Conservation (phyloP, 2,113 vertebrate genomes). For the Pterocles orientalis region DNA sequence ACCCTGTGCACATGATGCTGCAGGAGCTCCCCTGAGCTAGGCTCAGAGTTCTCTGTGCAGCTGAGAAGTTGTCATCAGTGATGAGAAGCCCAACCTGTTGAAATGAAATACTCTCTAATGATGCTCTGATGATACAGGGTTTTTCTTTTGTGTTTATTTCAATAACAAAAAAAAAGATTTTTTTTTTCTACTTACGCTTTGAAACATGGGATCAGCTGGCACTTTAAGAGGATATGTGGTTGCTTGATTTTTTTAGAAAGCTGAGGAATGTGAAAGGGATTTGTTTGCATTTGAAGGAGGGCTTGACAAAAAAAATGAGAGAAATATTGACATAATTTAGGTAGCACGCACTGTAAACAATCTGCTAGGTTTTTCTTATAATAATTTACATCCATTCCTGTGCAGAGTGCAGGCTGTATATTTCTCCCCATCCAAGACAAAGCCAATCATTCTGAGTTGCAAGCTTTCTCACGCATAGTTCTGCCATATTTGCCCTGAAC, state of each 20-base stretch:
- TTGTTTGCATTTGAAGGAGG: slow-evolving; percentile 30
- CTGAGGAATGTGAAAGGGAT: not conserved
- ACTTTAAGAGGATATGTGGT: not conserved
- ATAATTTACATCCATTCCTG: slow-evolving; percentile 30
- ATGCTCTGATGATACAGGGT: not conserved
- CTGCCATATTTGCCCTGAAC: slow-evolving; percentile 16
- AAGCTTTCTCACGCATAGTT: not conserved
- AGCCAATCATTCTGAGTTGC: slow-evolving; percentile 28
- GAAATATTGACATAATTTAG: slow-evolving; percentile 59
- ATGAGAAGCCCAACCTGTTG: slow-evolving; percentile 8
- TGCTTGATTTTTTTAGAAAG: not conserved
- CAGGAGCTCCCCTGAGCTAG: not conserved
- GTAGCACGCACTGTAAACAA: slow-evolving; percentile 32
- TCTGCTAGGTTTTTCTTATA: not conserved
- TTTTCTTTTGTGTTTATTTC: not conserved
- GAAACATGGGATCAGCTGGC: not conserved
- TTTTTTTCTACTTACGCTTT: not conserved
- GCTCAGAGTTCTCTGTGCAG: not conserved
- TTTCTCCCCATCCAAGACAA: not conserved
- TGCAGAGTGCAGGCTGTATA: not conserved
- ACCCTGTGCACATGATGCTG: not conserved
- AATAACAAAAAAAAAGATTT: not conserved
- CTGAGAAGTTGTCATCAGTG: not conserved
- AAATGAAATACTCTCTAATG: slow-evolving; percentile 9
- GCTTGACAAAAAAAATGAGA: not conserved